Evolutionary conservation across 2,888 invertebrate species (phyloP).

Genomic region (Spisula subtruncata): DNA sequence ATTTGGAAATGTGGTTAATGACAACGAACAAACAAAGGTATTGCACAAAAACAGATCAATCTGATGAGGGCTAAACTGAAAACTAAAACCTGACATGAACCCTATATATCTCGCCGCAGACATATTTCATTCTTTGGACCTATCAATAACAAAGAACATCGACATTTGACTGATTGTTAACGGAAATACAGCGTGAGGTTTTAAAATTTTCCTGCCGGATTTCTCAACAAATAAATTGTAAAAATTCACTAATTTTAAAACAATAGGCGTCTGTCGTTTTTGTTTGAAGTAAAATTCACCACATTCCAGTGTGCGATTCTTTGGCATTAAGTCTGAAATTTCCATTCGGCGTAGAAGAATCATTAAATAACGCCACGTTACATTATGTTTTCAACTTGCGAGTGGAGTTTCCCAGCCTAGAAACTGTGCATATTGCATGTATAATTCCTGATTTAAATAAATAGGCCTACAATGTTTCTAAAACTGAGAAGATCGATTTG

Average conservation of each 20-base stretch:
- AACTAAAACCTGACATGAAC: background rate
- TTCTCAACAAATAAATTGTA: conserved; percentile 2
- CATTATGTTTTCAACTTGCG: background rate
- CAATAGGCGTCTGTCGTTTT: conserved; percentile 22
- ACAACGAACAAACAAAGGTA: background rate
- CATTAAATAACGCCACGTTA: conserved; percentile 1
- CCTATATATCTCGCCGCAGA: background rate
- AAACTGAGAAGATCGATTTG: background rate
- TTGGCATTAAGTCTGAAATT: conserved; percentile 5
- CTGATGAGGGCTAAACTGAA: background rate
- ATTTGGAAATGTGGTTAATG: no score
- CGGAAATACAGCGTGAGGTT: background rate
- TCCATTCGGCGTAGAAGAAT: background rate
- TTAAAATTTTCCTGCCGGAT: background rate
- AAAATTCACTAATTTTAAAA: background rate
- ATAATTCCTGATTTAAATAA: conserved; percentile 10
- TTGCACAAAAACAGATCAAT: background rate
- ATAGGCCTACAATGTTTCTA: background rate
- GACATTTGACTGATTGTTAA: no score
- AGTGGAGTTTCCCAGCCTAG: background rate
- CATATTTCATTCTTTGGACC: background rate
- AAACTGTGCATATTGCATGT: background rate
- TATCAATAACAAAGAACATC: no score
- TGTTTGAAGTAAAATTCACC: background rate
- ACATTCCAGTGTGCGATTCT: background rate